Evolutionary conservation across 2,797 vertebrate species (phyloP), one percentile per base, ranked within the genome.

Genomic region (Ctenosaura bakeri): DNA sequence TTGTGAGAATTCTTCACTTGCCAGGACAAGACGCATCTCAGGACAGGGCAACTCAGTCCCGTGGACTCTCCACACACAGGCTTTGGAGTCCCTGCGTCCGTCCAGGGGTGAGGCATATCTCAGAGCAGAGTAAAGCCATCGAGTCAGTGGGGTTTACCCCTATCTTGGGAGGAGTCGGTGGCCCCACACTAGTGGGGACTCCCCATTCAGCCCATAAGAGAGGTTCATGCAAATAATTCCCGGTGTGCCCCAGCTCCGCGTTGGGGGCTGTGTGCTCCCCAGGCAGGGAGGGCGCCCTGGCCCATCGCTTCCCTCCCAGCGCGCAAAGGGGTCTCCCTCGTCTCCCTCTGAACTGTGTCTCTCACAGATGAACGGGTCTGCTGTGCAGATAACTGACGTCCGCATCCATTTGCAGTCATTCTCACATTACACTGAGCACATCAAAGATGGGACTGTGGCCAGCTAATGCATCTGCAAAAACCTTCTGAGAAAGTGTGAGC

Each of bases 341-440:
- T 10, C 66, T 42, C 52, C 79, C 46, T 59, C 87, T 74, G 52
- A 88, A 52, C 52, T 32, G 16, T 22, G 1, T 83, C 66, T 74
- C 78, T 32, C 22, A 46, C 87, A 83, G 79, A 66, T 73, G 66
- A 32, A 56, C 50, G 12, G 22, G 5, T 22, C 87, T 88, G 79
- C 79, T 73, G 38, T 56, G 26, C 87, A 83, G 79, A 82, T 42
- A 82, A 74, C 24, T 46, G 79, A 74, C 87, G 56, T 6, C 10
- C 5, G 26, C 79, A 59, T 71, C 73, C 6, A 6, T 20, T 73
- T 82, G 79, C 24, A 59, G 66, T 69, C 54, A 59, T 88, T 46
- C 87, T 82, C 87, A 83, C 87, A 83, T 88, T 59, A 88, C 79
- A 74, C 26, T 8, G 52, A 83, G 46, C 35, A 46, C 26, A 59